Conservation (phyloP, 2,888 invertebrate species). For the Octodonta nipae region DNA sequence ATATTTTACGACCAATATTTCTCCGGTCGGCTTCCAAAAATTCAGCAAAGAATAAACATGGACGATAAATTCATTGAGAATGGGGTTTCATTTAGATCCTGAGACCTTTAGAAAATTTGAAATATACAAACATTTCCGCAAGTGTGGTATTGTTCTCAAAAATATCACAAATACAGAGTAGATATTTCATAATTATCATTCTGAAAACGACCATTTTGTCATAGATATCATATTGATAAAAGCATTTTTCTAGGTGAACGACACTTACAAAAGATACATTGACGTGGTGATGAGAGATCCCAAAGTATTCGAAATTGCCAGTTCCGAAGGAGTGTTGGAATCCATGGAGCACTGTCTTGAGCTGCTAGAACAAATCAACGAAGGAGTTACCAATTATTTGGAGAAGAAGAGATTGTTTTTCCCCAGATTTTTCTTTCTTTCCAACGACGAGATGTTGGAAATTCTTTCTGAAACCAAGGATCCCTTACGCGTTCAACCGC, state of each 20-base stretch:
- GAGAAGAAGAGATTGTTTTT: conserved; percentile 75
- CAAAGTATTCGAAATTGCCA: conserved; percentile 51
- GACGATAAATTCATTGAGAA: too few relatives aligned
- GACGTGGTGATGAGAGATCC: conserved; percentile 46
- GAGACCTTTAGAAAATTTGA: too few relatives aligned
- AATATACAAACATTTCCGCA: too few relatives aligned
- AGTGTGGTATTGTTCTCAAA: too few relatives aligned
- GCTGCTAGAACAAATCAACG: conserved; percentile 66
- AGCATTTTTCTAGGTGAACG: conserved; percentile 42
- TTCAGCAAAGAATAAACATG: too few relatives aligned
- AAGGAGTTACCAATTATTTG: conserved; percentile 68
- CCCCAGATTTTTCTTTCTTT: conserved; percentile 77
- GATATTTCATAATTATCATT: too few relatives aligned
- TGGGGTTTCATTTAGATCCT: too few relatives aligned
- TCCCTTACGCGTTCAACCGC: conserved; percentile 69
- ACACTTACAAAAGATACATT: conserved; percentile 55
- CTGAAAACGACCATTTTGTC: too few relatives aligned
- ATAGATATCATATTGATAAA: too few relatives aligned
- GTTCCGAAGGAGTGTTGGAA: conserved; percentile 54
- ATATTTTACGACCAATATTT: too few relatives aligned
- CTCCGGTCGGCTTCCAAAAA: too few relatives aligned
- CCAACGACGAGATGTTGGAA: conserved; percentile 82
- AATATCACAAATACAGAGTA: too few relatives aligned
- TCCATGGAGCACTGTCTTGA: conserved; percentile 53
- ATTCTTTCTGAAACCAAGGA: conserved; percentile 82